Conservation (phyloP, 2,797 vertebrate genomes). For the Tauraco hartlaubi region DNA sequence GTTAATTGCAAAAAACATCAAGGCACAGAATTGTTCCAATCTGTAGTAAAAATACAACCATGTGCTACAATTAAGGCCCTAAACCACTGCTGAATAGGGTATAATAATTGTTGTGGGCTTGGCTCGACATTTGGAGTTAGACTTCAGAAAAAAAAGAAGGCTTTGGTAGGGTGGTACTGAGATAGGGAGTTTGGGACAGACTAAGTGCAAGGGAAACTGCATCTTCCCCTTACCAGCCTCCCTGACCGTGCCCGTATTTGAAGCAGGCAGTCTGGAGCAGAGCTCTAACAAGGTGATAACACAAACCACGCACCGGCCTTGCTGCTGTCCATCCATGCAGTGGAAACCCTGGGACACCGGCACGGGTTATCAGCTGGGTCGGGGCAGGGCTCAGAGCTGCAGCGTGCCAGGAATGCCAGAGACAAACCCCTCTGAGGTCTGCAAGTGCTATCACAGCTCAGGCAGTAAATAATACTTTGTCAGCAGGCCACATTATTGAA, state of each 20-base stretch:
- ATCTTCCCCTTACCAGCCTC: neutral
- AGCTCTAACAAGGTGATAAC: neutral
- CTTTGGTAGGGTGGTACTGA: neutral
- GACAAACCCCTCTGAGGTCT: neutral
- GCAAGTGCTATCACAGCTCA: neutral
- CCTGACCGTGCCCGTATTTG: neutral
- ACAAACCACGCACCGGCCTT: fast-evolving
- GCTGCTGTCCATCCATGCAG: neutral
- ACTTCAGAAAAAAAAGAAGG: neutral
- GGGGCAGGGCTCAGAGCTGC: neutral
- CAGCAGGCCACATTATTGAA: conserved; percentile 16
- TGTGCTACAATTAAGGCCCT: neutral
- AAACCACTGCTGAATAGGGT: neutral
- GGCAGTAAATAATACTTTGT: neutral
- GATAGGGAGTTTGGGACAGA: neutral
- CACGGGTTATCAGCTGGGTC: neutral
- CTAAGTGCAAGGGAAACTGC: neutral
- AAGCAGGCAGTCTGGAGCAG: neutral
- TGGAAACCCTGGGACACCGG: neutral
- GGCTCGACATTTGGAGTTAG: neutral
- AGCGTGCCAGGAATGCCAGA: neutral
- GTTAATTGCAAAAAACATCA: neutral
- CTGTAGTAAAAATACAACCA: neutral
- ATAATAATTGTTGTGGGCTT: neutral
- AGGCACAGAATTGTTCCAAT: neutral